Evolutionary conservation across 2,888 invertebrate genomes (phyloP).

Genomic region (Aproaerema taeniolella): DNA sequence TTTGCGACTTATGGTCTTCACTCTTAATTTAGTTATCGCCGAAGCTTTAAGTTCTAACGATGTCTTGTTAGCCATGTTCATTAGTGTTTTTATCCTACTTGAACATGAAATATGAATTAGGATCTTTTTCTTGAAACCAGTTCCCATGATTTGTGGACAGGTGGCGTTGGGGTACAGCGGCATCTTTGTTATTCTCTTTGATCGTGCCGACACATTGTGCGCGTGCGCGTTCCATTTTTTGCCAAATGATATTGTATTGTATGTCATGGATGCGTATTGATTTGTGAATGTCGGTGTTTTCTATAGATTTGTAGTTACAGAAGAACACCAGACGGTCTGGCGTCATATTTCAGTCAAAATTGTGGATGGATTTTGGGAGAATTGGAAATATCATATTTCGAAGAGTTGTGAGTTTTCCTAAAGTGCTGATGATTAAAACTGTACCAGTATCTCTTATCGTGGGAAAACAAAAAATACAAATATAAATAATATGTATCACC

Average conservation of each 20-base stretch:
- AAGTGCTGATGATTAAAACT: too few relatives aligned
- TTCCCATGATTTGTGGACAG: conserved; percentile 73
- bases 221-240: conserved; percentile 61
- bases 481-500: too few relatives aligned
- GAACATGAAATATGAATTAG: conserved; percentile 13
- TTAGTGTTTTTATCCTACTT: conserved; percentile 2
- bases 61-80: too few relatives aligned
- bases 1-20: too few relatives aligned
- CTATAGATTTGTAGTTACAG: conserved; percentile 33
- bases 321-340: conserved; percentile 25
- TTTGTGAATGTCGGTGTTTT: conserved; percentile 47
- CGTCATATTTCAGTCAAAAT: conserved; percentile 20
- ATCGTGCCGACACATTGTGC: conserved; percentile 64
- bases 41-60: too few relatives aligned
- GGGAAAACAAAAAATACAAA: too few relatives aligned
- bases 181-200: conserved; percentile 54
- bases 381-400: too few relatives aligned
- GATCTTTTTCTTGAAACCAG: conserved; percentile 34
- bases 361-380: too few relatives aligned
- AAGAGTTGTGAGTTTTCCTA: too few relatives aligned
- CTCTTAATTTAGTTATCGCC: too few relatives aligned
- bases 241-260: conserved; percentile 38
- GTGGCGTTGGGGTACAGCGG: conserved; percentile 65
- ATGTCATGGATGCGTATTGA: conserved; percentile 45
- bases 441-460: too few relatives aligned